phyloP scores from a whole-genome alignment of 2,113 vertebrate species.

The Crotalus viridis region DNA sequence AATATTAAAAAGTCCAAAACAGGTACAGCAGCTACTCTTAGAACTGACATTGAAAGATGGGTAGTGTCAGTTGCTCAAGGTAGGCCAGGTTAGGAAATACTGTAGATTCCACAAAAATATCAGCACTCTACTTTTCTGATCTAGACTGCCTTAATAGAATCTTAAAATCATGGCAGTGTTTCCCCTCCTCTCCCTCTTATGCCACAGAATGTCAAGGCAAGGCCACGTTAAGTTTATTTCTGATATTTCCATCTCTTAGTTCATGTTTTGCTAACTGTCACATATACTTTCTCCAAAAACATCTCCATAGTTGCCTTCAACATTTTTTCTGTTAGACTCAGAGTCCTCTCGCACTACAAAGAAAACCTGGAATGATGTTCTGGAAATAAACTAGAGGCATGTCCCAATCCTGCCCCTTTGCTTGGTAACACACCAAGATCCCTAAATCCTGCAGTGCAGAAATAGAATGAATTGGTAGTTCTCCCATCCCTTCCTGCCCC shows the following conservation, averaged over 20 bases:
- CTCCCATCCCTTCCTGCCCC: not conserved
- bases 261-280: not conserved
- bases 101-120: not conserved
- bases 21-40: not conserved
- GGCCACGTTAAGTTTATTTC: not conserved
- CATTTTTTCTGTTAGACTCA: not conserved
- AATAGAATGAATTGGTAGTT: not conserved
- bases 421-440: not conserved
- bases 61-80: not conserved
- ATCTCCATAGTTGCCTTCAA: not conserved
- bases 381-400: not conserved
- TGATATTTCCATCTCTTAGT: not conserved
- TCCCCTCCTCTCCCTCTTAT: not conserved
- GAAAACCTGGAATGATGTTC: not conserved
- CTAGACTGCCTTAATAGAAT: not conserved
- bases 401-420: not conserved
- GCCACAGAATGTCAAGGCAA: not conserved
- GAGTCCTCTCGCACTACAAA: not conserved
- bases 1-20: not conserved
- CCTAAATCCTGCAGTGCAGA: not conserved
- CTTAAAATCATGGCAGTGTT: not conserved
- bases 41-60: not conserved
- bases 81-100: not conserved
- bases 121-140: not conserved
- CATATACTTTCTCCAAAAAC: not conserved